phyloP scores from a whole-genome alignment of 2,888 invertebrate species.

The Hylaea fasciaria region DNA sequence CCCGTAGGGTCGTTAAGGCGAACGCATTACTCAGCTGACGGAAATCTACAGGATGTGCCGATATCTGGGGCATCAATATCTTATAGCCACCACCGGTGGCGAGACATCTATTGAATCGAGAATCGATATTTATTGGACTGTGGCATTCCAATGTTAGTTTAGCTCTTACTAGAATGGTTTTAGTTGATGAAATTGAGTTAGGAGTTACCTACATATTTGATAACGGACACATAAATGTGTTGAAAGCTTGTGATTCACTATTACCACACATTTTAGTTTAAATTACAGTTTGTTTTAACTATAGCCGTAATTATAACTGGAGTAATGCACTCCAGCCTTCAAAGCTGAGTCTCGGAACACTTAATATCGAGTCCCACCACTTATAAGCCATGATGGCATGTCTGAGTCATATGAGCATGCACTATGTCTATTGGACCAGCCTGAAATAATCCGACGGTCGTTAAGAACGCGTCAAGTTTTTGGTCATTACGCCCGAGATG shows the following conservation, averaged over 20 bases:
- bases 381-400: slow-evolving; percentile 50
- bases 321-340: too few relatives aligned
- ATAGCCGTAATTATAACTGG: too few relatives aligned
- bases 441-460: slow-evolving; percentile 66
- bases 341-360: slow-evolving; percentile 6
- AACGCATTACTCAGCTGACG: slow-evolving; percentile 65
- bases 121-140: slow-evolving; percentile 60
- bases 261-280: too few relatives aligned
- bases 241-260: too few relatives aligned
- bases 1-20: slow-evolving; percentile 62
- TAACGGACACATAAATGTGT: background rate
- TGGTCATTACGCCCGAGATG: slow-evolving; percentile 46
- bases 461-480: slow-evolving; percentile 51
- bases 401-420: slow-evolving; percentile 53
- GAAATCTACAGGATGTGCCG: slow-evolving; percentile 70
- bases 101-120: slow-evolving; percentile 59
- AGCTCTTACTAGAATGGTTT: slow-evolving; percentile 21
- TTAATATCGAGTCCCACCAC: slow-evolving; percentile 31
- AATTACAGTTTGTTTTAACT: too few relatives aligned
- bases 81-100: slow-evolving; percentile 55
- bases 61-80: slow-evolving; percentile 70
- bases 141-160: slow-evolving; percentile 47
- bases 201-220: background rate
- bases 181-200: slow-evolving; percentile 17
- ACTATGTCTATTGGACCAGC: slow-evolving; percentile 65